phyloP scores from a whole-genome alignment of 2,797 vertebrate species.

The Hypotaenidia philippensis region DNA sequence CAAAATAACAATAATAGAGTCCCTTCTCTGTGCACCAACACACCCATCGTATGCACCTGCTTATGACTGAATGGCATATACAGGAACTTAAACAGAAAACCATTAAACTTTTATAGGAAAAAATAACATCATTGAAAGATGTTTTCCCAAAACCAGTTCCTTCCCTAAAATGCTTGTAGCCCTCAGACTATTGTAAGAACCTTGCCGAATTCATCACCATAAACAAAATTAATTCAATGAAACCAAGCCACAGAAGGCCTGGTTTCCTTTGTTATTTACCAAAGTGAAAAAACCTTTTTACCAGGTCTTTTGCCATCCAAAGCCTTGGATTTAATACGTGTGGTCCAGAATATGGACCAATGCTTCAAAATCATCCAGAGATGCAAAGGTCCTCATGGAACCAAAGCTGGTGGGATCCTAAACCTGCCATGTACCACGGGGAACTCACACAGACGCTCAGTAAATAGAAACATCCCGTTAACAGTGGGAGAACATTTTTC shows the following conservation, averaged over 20 bases:
- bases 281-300: background rate
- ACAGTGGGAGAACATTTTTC: constrained; percentile 1
- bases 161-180: background rate
- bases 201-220: background rate
- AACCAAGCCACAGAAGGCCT: background rate
- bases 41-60: background rate
- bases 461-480: background rate
- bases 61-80: background rate
- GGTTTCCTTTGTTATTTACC: background rate
- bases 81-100: background rate
- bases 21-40: background rate
- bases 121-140: background rate
- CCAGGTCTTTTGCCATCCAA: background rate
- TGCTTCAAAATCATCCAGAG: background rate
- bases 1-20: background rate
- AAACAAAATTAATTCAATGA: background rate
- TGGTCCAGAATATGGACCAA: background rate
- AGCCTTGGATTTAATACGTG: background rate
- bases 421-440: background rate
- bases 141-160: background rate
- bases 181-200: background rate
- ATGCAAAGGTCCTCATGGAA: background rate
- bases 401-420: background rate
- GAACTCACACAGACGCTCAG: background rate
- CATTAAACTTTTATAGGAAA: background rate